These are phyloP conservation scores for Malurus splendens DNA, from an alignment of 2,797 vertebrate species.

Conservation along the genomic window DNA sequence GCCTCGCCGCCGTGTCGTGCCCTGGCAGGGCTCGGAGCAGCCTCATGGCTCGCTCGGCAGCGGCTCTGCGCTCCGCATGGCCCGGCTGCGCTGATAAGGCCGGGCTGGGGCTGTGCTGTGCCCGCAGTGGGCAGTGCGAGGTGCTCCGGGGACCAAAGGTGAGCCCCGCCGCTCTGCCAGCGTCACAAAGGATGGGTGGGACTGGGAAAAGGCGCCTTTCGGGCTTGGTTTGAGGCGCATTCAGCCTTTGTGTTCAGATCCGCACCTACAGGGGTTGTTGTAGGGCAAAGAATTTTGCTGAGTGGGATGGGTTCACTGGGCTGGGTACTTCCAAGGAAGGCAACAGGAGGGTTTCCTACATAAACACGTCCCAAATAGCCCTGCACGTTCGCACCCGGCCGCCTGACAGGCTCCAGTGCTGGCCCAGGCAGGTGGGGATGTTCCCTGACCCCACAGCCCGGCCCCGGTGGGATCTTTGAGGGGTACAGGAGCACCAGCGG, in stretches of 20 bases:
- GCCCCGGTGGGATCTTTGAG: not conserved
- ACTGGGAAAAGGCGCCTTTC: not conserved
- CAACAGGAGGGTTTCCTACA: not conserved
- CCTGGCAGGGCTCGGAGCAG: not conserved
- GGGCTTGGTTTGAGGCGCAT: not conserved
- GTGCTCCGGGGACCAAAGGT: accelerated
- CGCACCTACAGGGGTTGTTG: accelerated
- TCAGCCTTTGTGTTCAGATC: not conserved
- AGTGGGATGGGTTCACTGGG: not conserved
- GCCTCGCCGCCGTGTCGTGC: not conserved
- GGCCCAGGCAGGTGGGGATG: not conserved
- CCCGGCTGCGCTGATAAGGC: conserved; percentile 23
- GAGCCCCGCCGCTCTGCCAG: accelerated
- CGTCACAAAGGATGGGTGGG: not conserved
- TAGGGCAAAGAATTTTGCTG: not conserved
- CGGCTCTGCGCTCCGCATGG: conserved; percentile 1
- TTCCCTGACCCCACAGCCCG: not conserved
- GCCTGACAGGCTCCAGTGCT: not conserved
- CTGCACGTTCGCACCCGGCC: not conserved
- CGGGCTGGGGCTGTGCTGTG: not conserved
- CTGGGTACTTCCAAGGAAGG: not conserved
- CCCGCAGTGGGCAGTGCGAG: not conserved
- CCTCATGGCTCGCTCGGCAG: not conserved
- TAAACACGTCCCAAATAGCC: not conserved
- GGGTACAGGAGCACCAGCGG: accelerated